These are phyloP conservation scores for Rhamphomyia laevipes DNA, from an alignment of 2,888 invertebrate species.

Conservation along the genomic window DNA sequence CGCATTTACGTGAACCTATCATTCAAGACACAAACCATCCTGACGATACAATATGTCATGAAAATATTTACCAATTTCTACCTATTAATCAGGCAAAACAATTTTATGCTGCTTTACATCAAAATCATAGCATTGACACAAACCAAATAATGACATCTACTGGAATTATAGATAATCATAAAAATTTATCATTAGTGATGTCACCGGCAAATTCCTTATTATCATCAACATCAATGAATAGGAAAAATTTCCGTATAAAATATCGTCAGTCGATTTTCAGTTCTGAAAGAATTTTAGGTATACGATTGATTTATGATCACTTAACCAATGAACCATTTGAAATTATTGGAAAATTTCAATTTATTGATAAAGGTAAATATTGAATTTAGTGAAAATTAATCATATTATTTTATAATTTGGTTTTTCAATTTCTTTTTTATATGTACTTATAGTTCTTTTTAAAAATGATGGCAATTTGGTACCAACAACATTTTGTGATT, in stretches of 20 bases:
- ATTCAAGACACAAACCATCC: conserved; percentile 32
- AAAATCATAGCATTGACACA: conserved; percentile 1
- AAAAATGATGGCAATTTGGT: conserved; percentile 68
- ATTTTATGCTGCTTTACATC: background rate
- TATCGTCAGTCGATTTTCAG: conserved; percentile 14
- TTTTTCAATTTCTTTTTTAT: background rate
- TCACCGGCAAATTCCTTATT: background rate
- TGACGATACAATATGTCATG: conserved; percentile 29
- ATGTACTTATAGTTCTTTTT: conserved; percentile 50
- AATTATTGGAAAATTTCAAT: conserved; percentile 29
- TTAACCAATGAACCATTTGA: conserved; percentile 7
- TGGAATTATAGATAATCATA: background rate
- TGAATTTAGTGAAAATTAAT: background rate
- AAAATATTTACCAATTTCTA: conserved; percentile 16
- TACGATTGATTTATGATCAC: conserved; percentile 10
- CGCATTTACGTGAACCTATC: conserved; percentile 34
- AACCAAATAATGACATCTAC: background rate
- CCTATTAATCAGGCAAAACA: background rate
- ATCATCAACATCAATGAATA: conserved; percentile 2
- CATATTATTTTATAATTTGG: background rate
- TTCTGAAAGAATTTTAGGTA: conserved; percentile 11
- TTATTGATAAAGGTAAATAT: conserved; percentile 27
- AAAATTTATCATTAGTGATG: conserved; percentile 2
- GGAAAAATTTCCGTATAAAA: conserved; percentile 8
- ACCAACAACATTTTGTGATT: conserved; percentile 71